Base-by-base conservation (phyloP, 2,888 invertebrate genomes). In the Halocaridina rubra region DNA sequence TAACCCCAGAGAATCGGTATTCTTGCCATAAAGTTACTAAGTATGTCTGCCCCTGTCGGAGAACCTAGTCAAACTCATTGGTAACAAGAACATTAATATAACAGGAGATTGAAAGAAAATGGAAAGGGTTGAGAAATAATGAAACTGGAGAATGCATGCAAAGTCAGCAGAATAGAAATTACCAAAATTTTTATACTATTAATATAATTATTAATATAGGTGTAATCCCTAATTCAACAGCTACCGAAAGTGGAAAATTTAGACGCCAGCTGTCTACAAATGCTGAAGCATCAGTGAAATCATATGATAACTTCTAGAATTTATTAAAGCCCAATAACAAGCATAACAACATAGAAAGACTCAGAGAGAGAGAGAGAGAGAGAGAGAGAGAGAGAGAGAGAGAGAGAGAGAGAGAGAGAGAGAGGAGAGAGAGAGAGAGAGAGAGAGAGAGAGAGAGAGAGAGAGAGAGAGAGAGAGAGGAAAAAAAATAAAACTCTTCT, bases 391-490 rank as follows among this genome's bases (percentile, higher is more conserved):
- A 22, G 8, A 76, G 61, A 16, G 33, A 27, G 22, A 19, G 22
- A 59, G 32, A n/a, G 24, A 30, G 64, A 32, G 33, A 30, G 30
- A 64, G 33, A 64, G 33, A 22, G 39, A 24, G 27, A 27, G 39
- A 27, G 32, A 19, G 2, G 46, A 67, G 1, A 33, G 64, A 64
- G 24, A 64, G 61, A 78, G 19, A 22, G 33, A 64, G 39, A 78
- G 33, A 22, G 32, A 64, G 59, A 64, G 78, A 32, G 19, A 64
- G 64, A 78, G 61, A 32, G 33, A 78, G 19, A 75, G 78, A 64
- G 33, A 22, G 33, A 78, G 64, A 64, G 64, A 30, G 78, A 78
- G 78, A 32, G 33, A 78, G 64, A 64, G 39, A 64, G 32, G 24
- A n/a, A 78, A n/a, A 64, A 27, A 67, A 27, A 77, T 39, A 16